Evolutionary conservation across 2,888 invertebrate species (phyloP).

Genomic region (Drosophila pullipes): DNA sequence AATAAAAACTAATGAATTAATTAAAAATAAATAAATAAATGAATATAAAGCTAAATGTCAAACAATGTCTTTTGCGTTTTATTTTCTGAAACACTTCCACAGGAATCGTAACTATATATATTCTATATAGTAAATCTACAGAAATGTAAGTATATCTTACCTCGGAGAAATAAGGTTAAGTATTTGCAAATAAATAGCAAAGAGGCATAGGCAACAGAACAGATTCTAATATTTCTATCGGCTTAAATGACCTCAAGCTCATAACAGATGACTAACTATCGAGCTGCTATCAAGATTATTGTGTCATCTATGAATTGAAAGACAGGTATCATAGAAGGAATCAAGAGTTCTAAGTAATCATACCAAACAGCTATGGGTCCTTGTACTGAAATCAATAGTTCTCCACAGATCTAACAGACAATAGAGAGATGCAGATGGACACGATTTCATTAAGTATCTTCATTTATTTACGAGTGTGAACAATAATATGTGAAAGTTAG

Average conservation of each 20-base stretch:
- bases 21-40: constrained; percentile 81
- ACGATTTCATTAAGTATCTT: not conserved
- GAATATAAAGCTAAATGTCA: constrained; percentile 81
- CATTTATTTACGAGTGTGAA: not conserved
- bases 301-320: no score
- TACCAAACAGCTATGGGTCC: not conserved
- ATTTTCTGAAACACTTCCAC: not conserved
- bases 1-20: constrained; percentile 84
- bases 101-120: not conserved
- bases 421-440: not conserved
- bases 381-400: not conserved
- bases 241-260: not conserved
- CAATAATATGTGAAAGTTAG: not conserved
- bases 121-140: not conserved
- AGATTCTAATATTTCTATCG: not conserved
- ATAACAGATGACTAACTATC: not conserved
- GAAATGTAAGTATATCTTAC: not conserved
- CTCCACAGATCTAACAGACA: not conserved
- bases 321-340: not conserved
- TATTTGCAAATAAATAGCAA: not conserved
- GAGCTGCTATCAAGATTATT: not conserved
- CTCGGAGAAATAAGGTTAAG: not conserved
- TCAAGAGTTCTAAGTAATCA: no score
- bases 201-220: not conserved
- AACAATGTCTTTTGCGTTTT: constrained; percentile 24